Evolutionary conservation across 2,797 vertebrate species (phyloP).

Genomic region (Choloepus didactylus): DNA sequence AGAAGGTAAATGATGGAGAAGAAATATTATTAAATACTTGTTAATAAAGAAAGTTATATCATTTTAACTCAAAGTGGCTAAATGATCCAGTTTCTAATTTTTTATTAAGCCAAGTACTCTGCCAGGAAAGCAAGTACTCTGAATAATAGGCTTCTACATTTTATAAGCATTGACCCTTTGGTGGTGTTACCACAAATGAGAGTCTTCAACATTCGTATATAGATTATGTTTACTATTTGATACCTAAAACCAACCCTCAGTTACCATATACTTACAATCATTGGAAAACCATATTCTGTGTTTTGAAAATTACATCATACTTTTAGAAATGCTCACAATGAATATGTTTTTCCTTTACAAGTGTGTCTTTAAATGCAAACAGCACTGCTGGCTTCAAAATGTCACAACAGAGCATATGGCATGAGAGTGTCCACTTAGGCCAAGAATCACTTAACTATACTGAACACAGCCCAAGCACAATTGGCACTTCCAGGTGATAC

Average conservation of each 20-base stretch:
- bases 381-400: constrained; percentile 34
- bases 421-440: not conserved
- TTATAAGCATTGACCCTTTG: not conserved
- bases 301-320: not conserved
- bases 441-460: constrained; percentile 52
- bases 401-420: constrained; percentile 39
- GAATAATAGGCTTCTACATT: not conserved
- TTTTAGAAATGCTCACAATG: not conserved
- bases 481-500: not conserved
- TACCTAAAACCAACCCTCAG: not conserved
- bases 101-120: not conserved
- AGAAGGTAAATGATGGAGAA: not conserved
- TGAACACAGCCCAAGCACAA: not conserved
- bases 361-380: constrained; percentile 18
- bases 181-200: not conserved
- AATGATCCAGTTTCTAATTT: not conserved
- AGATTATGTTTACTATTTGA: not conserved
- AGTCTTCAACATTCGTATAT: not conserved
- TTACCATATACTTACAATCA: not conserved
- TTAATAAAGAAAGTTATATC: not conserved
- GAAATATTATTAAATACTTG: not conserved
- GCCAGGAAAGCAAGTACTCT: constrained; percentile 19
- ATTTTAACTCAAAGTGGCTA: not conserved
- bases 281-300: not conserved
- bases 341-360: constrained; percentile 16